phyloP scores from a whole-genome alignment of 2,888 invertebrate genomes.

The Drosophila tanythrix region DNA sequence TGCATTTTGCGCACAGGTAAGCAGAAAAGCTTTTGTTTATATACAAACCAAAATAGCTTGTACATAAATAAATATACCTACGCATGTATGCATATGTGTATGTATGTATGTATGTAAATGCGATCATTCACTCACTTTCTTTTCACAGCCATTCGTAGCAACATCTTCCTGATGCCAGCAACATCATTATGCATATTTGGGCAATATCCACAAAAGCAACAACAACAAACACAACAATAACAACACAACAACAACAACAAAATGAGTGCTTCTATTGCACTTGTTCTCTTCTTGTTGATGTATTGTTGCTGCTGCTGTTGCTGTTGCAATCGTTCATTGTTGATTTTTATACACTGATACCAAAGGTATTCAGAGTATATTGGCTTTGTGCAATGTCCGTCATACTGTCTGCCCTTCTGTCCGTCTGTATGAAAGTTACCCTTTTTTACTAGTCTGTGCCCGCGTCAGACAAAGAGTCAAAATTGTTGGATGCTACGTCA shows the following conservation, averaged over 20 bases:
- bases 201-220: background rate
- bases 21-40: constrained; percentile 25
- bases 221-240: background rate
- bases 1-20: constrained; percentile 72
- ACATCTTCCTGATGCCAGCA: constrained; percentile 24
- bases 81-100: no score
- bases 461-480: background rate
- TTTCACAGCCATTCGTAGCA: constrained; percentile 38
- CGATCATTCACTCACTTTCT: constrained; percentile 53
- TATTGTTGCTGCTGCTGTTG: constrained; percentile 20
- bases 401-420: background rate
- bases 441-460: background rate
- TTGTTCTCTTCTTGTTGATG: constrained; percentile 28
- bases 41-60: constrained; percentile 8
- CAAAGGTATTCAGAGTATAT: background rate
- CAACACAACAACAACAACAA: background rate
- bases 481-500: background rate
- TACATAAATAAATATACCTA: constrained; percentile 4
- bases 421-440: background rate
- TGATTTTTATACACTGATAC: background rate
- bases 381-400: background rate
- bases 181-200: constrained; percentile 16
- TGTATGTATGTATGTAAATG: background rate
- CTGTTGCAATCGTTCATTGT: constrained; percentile 25
- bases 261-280: constrained; percentile 21